Evolutionary conservation across 2,888 invertebrate species (phyloP).

Genomic region (Bombyx huttoni): DNA sequence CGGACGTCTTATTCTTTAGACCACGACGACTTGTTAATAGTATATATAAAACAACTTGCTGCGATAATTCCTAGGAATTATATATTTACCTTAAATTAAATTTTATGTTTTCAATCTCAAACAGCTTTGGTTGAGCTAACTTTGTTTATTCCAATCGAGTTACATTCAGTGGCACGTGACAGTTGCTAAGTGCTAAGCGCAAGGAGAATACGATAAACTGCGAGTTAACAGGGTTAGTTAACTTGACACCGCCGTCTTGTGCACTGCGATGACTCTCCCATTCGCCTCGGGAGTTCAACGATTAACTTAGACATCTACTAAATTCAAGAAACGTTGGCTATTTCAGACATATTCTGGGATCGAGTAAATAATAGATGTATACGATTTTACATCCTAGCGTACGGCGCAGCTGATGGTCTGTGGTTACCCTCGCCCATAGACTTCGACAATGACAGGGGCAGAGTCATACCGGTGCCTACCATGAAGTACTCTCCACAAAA

Average conservation of each 20-base stretch:
- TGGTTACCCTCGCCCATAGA: too few relatives aligned
- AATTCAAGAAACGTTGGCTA: neutral
- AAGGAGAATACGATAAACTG: neutral
- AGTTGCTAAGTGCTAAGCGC: neutral
- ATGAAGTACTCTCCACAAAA: too few relatives aligned
- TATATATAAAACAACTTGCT: too few relatives aligned
- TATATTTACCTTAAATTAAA: neutral
- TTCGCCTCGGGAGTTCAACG: neutral
- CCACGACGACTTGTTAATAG: too few relatives aligned
- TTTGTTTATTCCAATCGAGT: neutral
- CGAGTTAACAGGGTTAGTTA: slow-evolving; percentile 5
- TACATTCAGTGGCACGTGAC: neutral
- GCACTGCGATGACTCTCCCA: slow-evolving; percentile 1
- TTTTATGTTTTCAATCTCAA: too few relatives aligned
- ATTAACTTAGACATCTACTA: neutral
- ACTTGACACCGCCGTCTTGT: slow-evolving; percentile 2
- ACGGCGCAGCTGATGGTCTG: too few relatives aligned
- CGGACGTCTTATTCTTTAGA: too few relatives aligned
- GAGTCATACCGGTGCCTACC: too few relatives aligned
- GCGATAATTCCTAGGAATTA: neutral
- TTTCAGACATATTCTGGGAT: neutral
- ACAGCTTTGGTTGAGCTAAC: neutral
- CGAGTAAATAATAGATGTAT: too few relatives aligned
- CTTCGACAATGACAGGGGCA: too few relatives aligned
- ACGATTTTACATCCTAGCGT: too few relatives aligned